Conservation (phyloP, 2,797 vertebrate species). For the Phoebastria nigripes region DNA sequence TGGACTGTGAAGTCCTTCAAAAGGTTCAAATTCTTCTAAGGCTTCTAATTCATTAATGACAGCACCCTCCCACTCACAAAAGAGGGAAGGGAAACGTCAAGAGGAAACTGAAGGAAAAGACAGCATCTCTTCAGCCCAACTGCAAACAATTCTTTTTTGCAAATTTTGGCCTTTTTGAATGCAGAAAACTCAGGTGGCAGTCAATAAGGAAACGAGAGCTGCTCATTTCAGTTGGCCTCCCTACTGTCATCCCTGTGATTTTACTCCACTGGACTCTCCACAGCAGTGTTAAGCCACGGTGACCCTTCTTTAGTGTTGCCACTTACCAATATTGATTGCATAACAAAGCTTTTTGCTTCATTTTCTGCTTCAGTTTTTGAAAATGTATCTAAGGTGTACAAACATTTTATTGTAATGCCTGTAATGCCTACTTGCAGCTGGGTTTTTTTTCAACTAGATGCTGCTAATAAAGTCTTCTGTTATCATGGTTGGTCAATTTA, state of each 20-base stretch:
- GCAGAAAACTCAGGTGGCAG: not conserved
- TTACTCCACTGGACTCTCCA: not conserved
- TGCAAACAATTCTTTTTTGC: rapidly evolving
- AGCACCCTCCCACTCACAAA: not conserved
- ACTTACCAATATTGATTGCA: not conserved
- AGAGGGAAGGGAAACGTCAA: not conserved
- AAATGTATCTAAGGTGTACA: not conserved
- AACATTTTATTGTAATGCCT: not conserved
- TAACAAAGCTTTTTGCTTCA: not conserved
- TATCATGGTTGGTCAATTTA: not conserved
- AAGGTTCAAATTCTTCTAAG: not conserved
- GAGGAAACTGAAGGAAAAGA: not conserved
- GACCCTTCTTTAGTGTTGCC: not conserved
- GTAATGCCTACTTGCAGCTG: not conserved
- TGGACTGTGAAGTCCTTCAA: not conserved
- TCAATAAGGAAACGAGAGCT: not conserved
- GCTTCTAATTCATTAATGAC: not conserved
- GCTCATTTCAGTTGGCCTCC: not conserved
- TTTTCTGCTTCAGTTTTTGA: not conserved
- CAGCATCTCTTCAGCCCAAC: not conserved
- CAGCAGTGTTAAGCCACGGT: rapidly evolving
- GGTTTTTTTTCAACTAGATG: not conserved
- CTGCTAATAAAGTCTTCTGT: not conserved
- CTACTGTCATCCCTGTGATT: not conserved
- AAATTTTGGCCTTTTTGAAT: not conserved